These are phyloP conservation scores for Ctenomys sociabilis DNA, from an alignment of 2,113 vertebrate genomes.

Conservation along the genomic window DNA sequence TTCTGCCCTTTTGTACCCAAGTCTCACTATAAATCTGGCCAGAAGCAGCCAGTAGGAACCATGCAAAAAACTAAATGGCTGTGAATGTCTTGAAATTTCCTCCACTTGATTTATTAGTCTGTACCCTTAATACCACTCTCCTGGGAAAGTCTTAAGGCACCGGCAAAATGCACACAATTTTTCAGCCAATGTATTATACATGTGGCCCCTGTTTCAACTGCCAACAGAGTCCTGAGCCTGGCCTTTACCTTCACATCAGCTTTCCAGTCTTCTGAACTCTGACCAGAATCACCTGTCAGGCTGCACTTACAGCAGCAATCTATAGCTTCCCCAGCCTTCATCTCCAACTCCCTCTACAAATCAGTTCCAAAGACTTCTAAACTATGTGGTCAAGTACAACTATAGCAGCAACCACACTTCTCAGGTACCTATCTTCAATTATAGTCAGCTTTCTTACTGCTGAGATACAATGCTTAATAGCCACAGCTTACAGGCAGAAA, in stretches of 20 bases:
- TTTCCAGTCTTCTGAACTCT: not conserved
- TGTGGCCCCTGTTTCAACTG: not conserved
- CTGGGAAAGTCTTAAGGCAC: not conserved
- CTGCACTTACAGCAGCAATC: not conserved
- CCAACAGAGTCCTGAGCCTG: not conserved
- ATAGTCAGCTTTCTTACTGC: not conserved
- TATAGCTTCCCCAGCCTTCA: not conserved
- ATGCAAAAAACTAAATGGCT: not conserved
- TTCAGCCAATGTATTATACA: not conserved
- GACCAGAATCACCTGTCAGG: not conserved
- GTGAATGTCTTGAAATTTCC: not conserved
- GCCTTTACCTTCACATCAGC: not conserved
- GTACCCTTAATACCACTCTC: not conserved
- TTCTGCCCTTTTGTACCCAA: not conserved
- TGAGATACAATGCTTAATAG: not conserved
- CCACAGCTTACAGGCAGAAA: not conserved
- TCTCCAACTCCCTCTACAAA: not conserved
- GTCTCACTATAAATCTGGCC: not conserved
- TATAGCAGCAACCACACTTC: not conserved
- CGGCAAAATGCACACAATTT: not conserved
- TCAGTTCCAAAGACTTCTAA: not conserved
- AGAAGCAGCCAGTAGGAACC: not conserved
- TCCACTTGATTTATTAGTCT: not conserved
- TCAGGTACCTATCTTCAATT: not conserved
- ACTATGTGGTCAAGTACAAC: not conserved